These are phyloP conservation scores for human DNA, from an alignment of 2,113 vertebrate genomes.

Conservation along the genomic window DNA sequence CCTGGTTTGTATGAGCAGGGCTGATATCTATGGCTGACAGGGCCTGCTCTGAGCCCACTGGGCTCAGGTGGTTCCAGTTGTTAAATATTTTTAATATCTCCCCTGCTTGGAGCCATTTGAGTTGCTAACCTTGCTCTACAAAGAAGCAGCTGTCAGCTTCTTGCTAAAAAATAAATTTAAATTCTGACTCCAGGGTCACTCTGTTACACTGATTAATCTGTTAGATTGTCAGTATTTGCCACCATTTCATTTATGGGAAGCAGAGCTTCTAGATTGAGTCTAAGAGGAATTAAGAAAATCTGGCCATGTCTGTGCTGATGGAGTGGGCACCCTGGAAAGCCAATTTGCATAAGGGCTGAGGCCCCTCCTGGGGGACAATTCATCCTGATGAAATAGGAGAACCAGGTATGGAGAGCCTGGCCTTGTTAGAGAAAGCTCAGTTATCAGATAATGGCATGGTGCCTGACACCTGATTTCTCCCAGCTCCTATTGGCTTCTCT, in stretches of 20 bases:
- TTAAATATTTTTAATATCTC: conserved; percentile 42
- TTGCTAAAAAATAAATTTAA: conserved; percentile 57
- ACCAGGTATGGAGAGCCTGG: neutral
- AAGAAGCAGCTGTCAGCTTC: conserved; percentile 56
- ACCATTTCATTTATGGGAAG: neutral
- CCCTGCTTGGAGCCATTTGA: conserved; percentile 6
- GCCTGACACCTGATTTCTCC: neutral
- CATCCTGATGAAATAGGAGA: neutral
- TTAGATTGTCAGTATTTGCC: conserved; percentile 43
- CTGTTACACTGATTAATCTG: conserved; percentile 43
- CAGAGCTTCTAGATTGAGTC: neutral
- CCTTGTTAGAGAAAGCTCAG: neutral
- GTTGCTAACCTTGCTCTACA: conserved; percentile 4
- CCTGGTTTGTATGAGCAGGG: neutral
- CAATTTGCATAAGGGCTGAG: neutral
- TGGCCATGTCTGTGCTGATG: neutral
- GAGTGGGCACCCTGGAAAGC: neutral
- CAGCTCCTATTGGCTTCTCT: neutral
- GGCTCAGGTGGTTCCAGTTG: neutral
- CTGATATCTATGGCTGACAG: neutral
- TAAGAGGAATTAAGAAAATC: conserved; percentile 15
- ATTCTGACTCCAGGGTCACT: conserved; percentile 58
- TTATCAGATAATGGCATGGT: neutral
- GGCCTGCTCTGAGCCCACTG: neutral
- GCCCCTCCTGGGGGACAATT: neutral